These are phyloP conservation scores for Pomacea maculata DNA, from an alignment of 1,140 invertebrate species.

Conservation along the genomic window DNA sequence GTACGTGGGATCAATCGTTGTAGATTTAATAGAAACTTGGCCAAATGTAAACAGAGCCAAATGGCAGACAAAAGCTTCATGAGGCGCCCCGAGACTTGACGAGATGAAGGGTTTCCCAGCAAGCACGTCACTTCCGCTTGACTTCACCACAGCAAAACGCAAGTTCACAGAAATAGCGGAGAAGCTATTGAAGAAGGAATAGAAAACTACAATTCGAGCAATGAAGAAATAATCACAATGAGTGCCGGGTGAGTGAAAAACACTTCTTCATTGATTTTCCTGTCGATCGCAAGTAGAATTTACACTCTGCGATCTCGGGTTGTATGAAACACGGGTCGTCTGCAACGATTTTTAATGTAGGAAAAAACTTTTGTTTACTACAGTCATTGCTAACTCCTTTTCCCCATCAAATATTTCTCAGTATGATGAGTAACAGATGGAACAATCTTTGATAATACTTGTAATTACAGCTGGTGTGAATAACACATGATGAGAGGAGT, in stretches of 20 bases:
- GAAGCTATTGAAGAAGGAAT: neutral
- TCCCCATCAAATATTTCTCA: too few species aligned
- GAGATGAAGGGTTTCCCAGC: conserved; percentile 20
- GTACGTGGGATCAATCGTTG: conserved; percentile 20
- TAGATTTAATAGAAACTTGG: conserved; percentile 1
- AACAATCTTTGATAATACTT: too few species aligned
- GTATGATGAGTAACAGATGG: too few species aligned
- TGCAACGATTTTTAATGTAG: too few species aligned
- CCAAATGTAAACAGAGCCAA: conserved; percentile 7
- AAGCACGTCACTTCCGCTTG: conserved; percentile 15
- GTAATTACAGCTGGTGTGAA: too few species aligned
- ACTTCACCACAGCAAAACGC: conserved; percentile 10
- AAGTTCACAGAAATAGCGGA: conserved; percentile 15
- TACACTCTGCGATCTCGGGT: too few species aligned
- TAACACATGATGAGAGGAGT: too few species aligned
- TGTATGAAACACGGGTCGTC: too few species aligned
- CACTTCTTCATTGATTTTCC: neutral
- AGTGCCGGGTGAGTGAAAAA: conserved; percentile 15
- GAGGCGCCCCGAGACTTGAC: conserved; percentile 10
- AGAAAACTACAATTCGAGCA: conserved; percentile 2
- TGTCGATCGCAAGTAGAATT: neutral
- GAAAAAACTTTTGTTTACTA: too few species aligned
- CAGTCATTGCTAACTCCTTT: too few species aligned
- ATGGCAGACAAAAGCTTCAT: conserved; percentile 23
- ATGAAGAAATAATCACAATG: conserved; percentile 18